These are phyloP conservation scores for Endotricha flammealis DNA, from an alignment of 2,888 invertebrate species.

Conservation along the genomic window DNA sequence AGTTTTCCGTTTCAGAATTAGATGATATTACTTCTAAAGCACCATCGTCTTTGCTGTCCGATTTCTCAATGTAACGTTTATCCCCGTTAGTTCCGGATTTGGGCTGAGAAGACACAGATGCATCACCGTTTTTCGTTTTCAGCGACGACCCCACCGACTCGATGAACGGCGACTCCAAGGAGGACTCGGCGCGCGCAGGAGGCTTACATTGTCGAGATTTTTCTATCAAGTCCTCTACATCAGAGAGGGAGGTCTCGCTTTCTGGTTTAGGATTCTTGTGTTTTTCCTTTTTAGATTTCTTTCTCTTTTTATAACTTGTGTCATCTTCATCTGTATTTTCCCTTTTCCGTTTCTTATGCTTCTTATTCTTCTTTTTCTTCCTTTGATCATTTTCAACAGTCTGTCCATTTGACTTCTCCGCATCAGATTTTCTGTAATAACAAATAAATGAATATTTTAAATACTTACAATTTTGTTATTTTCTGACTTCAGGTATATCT, in stretches of 20 bases:
- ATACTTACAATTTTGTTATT: constrained; percentile 40
- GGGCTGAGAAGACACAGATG: constrained; percentile 14
- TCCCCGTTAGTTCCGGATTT: constrained; percentile 26
- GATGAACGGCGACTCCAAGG: constrained; percentile 30
- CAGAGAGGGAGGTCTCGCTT: constrained; percentile 63
- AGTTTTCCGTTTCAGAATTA: constrained; percentile 80
- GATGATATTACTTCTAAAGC: constrained; percentile 82
- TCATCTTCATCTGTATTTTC: constrained; percentile 74
- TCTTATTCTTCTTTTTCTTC: constrained; percentile 76
- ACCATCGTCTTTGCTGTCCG: constrained; percentile 29
- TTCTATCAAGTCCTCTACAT: constrained; percentile 56
- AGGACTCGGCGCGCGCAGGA: constrained; percentile 25
- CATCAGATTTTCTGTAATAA: constrained; percentile 37
- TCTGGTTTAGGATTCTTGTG: constrained; percentile 60
- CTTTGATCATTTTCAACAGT: constrained; percentile 47
- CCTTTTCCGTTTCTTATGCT: constrained; percentile 84
- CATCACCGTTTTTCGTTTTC: constrained; percentile 47
- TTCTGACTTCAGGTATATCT: constrained; percentile 20
- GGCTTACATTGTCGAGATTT: constrained; percentile 50
- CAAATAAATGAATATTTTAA: constrained; percentile 19
- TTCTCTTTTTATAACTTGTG: constrained; percentile 77
- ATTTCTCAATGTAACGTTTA: constrained; percentile 24
- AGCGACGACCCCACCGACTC: constrained; percentile 19
- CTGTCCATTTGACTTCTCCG: constrained; percentile 40
- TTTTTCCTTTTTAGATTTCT: constrained; percentile 75